These are phyloP conservation scores for Sebastiscus albofasciatus DNA, from an alignment of 2,797 vertebrate genomes.

Conservation along the genomic window DNA sequence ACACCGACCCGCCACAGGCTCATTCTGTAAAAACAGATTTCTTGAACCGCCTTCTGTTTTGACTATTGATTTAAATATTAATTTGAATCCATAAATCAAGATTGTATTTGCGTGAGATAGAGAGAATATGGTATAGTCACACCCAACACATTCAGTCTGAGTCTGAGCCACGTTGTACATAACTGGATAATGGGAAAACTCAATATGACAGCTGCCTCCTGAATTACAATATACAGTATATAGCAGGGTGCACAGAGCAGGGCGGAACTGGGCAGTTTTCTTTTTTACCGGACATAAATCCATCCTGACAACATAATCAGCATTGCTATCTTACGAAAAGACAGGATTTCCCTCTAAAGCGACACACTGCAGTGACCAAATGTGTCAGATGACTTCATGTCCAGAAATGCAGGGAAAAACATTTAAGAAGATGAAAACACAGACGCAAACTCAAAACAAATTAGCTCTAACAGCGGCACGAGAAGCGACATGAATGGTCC, in stretches of 20 bases:
- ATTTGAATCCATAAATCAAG: slow-evolving; percentile 30
- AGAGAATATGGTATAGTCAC: slow-evolving; percentile 3
- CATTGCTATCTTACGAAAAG: slow-evolving; percentile 46
- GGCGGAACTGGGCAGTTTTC: slow-evolving; percentile 28
- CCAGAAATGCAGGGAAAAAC: slow-evolving; percentile 33
- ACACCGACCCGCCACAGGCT: neutral
- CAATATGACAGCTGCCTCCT: slow-evolving; percentile 72
- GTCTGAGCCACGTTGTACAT: slow-evolving; percentile 21
- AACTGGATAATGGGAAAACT: slow-evolving; percentile 52
- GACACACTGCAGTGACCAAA: slow-evolving; percentile 32
- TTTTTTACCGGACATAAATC: slow-evolving; percentile 38
- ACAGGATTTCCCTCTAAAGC: slow-evolving; percentile 43
- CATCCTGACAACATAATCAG: slow-evolving; percentile 63
- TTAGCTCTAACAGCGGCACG: slow-evolving; percentile 27
- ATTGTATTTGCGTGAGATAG: neutral
- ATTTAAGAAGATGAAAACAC: slow-evolving; percentile 47
- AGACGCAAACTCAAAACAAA: slow-evolving; percentile 39
- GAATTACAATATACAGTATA: slow-evolving; percentile 51
- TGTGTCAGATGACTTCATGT: slow-evolving; percentile 44
- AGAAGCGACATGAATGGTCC: slow-evolving; percentile 14
- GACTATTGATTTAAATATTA: slow-evolving; percentile 17
- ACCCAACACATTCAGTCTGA: slow-evolving; percentile 5
- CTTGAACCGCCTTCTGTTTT: slow-evolving; percentile 4
- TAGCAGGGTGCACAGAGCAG: slow-evolving; percentile 27
- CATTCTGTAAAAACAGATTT: neutral